Conservation (phyloP, 2,113 vertebrate genomes). For the Pavo muticus region DNA sequence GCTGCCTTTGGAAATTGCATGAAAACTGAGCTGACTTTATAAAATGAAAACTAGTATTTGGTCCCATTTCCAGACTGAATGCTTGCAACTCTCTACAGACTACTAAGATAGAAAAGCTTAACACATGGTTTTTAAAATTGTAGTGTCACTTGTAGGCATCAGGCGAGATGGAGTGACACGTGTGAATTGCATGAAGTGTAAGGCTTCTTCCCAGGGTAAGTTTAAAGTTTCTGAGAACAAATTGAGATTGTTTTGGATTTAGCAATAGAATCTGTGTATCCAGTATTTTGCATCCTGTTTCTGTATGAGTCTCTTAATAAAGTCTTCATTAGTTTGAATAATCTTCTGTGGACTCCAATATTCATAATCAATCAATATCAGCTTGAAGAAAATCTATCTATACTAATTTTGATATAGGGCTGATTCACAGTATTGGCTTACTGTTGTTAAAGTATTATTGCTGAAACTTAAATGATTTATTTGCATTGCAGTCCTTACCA, state of each 20-base stretch:
- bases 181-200: not conserved
- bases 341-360: not conserved
- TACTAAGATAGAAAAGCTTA: not conserved
- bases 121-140: not conserved
- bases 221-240: not conserved
- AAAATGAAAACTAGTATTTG: not conserved
- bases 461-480: not conserved
- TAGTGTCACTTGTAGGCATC: not conserved
- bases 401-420: not conserved
- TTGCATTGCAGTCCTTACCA: not conserved
- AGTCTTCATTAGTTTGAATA: not conserved
- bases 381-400: not conserved
- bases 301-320: not conserved
- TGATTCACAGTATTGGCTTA: not conserved
- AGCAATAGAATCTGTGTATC: not conserved
- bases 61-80: not conserved
- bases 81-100: not conserved
- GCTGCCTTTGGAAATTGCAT: not conserved
- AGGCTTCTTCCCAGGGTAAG: not conserved
- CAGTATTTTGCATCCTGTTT: not conserved
- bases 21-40: not conserved
- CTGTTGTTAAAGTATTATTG: not conserved
- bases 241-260: not conserved
- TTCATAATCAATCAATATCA: fast-evolving
- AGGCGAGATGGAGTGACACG: not conserved